phyloP scores from a whole-genome alignment of 2,113 vertebrate genomes.

The Henicopernis longicauda region DNA sequence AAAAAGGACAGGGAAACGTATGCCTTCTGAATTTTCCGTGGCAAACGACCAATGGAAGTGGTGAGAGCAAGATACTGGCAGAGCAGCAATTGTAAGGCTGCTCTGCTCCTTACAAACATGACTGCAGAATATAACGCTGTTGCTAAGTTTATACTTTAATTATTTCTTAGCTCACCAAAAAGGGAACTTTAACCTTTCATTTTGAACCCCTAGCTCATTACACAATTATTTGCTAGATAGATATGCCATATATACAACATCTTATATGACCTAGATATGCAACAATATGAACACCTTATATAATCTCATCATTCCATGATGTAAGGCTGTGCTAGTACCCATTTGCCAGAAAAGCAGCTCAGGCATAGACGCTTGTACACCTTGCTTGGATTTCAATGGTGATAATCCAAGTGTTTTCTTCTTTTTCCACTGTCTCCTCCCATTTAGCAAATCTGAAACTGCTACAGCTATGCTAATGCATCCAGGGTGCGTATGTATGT shows the following conservation, averaged over 20 bases:
- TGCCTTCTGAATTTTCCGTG: background rate
- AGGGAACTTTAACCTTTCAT: background rate
- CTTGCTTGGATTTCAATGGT: background rate
- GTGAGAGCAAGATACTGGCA: background rate
- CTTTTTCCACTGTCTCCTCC: background rate
- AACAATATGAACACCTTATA: background rate
- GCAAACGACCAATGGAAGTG: background rate
- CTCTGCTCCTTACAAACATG: background rate
- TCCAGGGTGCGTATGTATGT: background rate
- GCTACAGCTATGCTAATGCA: background rate
- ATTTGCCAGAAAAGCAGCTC: background rate
- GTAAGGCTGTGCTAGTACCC: background rate
- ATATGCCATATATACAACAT: background rate
- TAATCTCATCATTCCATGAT: background rate
- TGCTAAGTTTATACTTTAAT: background rate
- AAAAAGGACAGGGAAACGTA: background rate
- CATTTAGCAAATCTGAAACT: background rate
- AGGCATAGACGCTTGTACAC: background rate
- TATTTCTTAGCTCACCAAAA: background rate
- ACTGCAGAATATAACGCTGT: background rate
- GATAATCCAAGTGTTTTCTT: background rate
- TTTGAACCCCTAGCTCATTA: background rate
- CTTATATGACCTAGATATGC: background rate
- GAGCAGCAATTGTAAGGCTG: background rate
- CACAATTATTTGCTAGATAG: background rate